These are phyloP conservation scores for Esox niger DNA, from an alignment of 2,113 vertebrate genomes.

Conservation along the genomic window DNA sequence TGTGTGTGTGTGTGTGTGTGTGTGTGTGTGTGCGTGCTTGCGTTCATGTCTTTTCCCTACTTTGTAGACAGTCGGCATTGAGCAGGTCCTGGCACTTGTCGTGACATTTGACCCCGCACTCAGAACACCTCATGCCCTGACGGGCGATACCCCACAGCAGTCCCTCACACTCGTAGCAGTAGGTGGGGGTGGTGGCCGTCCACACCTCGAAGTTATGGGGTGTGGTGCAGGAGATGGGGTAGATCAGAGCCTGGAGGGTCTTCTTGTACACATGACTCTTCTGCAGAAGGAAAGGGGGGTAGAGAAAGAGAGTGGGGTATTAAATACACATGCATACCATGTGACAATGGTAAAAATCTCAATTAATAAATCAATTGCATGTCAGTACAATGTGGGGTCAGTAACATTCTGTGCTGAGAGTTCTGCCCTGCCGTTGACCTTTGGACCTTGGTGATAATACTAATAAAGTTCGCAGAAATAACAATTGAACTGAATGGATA, in stretches of 20 bases:
- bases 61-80: slow-evolving; percentile 95
- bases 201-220: slow-evolving; percentile 99
- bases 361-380: too few species aligned
- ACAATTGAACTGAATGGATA: too few species aligned
- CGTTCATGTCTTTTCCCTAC: slow-evolving; percentile 66
- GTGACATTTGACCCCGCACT: slow-evolving; percentile 96
- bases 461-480: too few species aligned
- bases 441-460: too few species aligned
- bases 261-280: slow-evolving; percentile 99
- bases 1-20: slow-evolving; percentile 10
- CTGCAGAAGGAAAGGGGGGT: slow-evolving; percentile 59
- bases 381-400: too few species aligned
- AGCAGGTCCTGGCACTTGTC: slow-evolving; percentile 98
- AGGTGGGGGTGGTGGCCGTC: slow-evolving; percentile 97
- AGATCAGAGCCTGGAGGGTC: slow-evolving; percentile 97
- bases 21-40: slow-evolving; percentile 4
- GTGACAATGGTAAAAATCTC: too few species aligned
- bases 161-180: slow-evolving; percentile 99
- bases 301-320: too few species aligned
- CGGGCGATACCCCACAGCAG: slow-evolving; percentile 97
- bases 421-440: too few species aligned
- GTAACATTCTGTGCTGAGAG: too few species aligned
- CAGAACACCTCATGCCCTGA: slow-evolving; percentile 96
- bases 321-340: too few species aligned
- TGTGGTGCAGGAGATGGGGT: slow-evolving; percentile 97